Percentiles rank a stretch among this genome's conserved stretches.
These are phyloP conservation scores for Cephus nigrinus DNA, from an alignment of 2,888 invertebrate species.

Conservation along the genomic window DNA sequence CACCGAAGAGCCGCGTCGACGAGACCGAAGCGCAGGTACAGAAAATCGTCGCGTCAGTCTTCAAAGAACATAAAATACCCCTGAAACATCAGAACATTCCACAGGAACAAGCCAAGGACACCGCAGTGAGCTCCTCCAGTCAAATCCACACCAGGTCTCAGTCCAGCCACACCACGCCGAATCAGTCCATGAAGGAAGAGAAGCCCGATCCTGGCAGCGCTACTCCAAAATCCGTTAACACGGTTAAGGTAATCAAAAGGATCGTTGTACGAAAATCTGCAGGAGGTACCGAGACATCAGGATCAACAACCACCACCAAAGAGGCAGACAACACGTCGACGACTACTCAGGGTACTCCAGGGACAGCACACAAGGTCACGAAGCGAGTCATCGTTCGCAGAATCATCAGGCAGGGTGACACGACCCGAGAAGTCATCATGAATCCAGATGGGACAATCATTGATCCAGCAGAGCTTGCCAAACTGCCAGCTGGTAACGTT, in stretches of 20 bases:
- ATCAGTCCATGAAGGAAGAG: constrained; percentile 27
- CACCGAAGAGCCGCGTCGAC: constrained; percentile 40
- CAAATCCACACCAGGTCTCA: constrained; percentile 22
- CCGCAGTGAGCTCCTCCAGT: constrained; percentile 9
- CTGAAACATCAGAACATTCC: constrained; percentile 49
- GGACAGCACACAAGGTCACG: constrained; percentile 49
- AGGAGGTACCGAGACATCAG: constrained; percentile 30
- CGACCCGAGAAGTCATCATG: constrained; percentile 61
- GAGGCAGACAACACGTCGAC: constrained; percentile 33
- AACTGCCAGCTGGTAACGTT: constrained; percentile 61
- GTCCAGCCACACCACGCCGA: constrained; percentile 1
- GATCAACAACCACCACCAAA: constrained; percentile 34
- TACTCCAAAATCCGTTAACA: constrained; percentile 44
- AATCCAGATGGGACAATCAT: constrained; percentile 63
- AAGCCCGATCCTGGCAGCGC: constrained; percentile 24
- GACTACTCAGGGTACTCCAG: constrained; percentile 19
- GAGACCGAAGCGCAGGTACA: constrained; percentile 64
- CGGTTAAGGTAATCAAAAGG: constrained; percentile 62
- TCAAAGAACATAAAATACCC: constrained; percentile 63
- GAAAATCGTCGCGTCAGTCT: constrained; percentile 62
- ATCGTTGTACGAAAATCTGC: constrained; percentile 58
- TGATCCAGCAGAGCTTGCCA: constrained; percentile 61
- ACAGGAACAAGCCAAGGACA: constrained; percentile 39
- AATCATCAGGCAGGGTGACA: constrained; percentile 62
- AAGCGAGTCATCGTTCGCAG: constrained; percentile 62